phyloP scores from a whole-genome alignment of 2,888 invertebrate genomes.

The Athalia cordata region DNA sequence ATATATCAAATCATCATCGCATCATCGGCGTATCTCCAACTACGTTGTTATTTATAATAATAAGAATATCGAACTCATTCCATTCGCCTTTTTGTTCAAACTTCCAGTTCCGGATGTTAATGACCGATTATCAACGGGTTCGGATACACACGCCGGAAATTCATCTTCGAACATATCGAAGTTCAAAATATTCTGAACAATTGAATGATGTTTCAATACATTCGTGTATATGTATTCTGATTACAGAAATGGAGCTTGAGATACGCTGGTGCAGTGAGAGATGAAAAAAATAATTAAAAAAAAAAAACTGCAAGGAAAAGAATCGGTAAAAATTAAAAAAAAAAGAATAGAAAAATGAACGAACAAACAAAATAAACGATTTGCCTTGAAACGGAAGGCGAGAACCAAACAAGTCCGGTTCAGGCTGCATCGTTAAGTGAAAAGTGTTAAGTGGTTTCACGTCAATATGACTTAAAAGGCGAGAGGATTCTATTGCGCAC shows the following conservation, averaged over 20 bases:
- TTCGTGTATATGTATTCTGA: background rate
- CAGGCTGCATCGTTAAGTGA: slow-evolving; percentile 19
- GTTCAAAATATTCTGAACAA: background rate
- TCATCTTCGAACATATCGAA: background rate
- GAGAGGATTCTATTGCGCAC: slow-evolving; percentile 2
- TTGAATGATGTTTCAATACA: background rate
- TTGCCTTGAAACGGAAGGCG: slow-evolving; percentile 34
- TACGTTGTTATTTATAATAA: slow-evolving; percentile 27
- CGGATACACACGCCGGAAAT: background rate
- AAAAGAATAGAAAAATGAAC: too few relatives aligned
- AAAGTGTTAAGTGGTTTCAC: slow-evolving; percentile 39
- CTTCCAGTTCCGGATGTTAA: slow-evolving; percentile 30
- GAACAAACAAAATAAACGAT: too few relatives aligned
- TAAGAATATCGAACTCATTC: slow-evolving; percentile 10
- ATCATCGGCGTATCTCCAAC: slow-evolving; percentile 40
- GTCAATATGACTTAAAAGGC: slow-evolving; percentile 33
- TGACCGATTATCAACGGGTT: slow-evolving; percentile 29
- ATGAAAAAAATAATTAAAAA: slow-evolving; percentile 3
- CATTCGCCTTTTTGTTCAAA: slow-evolving; percentile 4
- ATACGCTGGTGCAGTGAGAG: slow-evolving; percentile 10
- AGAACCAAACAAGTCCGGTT: slow-evolving; percentile 30
- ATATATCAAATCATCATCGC: slow-evolving; percentile 6
- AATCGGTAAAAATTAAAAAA: too few relatives aligned
- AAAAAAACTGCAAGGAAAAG: too few relatives aligned
- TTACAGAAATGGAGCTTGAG: background rate